Evolutionary conservation across 2,888 invertebrate species (phyloP).

Genomic region (Tuta absoluta): DNA sequence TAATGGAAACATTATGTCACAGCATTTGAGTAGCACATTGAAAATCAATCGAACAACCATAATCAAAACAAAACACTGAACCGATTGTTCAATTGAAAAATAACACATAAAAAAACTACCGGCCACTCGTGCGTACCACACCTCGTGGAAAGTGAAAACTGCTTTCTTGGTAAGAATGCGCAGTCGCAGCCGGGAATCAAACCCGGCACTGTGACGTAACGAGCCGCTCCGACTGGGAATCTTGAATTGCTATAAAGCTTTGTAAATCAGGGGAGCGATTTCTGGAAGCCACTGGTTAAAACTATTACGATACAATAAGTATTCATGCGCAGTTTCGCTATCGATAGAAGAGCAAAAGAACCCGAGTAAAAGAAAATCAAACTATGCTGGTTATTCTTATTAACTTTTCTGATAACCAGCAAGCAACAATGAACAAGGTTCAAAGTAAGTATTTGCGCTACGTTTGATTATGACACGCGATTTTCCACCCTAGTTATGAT

Average conservation of each 20-base stretch:
- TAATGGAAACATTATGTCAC: neutral
- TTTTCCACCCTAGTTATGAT: no score
- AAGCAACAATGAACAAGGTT: no score
- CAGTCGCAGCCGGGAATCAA: conserved; percentile 53
- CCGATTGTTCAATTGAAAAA: conserved; percentile 7
- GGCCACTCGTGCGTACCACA: conserved; percentile 57
- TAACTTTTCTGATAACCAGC: no score
- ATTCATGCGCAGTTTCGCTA: no score
- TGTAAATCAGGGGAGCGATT: neutral
- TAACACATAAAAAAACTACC: conserved; percentile 24
- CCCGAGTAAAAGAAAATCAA: no score
- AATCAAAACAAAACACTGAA: neutral
- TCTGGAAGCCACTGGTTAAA: no score
- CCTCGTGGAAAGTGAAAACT: conserved; percentile 59
- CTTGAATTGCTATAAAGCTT: conserved; percentile 16
- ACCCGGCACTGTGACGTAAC: conserved; percentile 36
- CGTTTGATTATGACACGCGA: no score
- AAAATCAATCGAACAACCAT: conserved; percentile 9
- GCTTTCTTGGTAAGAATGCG: conserved; percentile 68
- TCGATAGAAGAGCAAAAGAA: no score
- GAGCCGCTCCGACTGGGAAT: conserved; percentile 15
- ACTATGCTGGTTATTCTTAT: no score
- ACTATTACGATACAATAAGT: no score
- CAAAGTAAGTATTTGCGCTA: no score
- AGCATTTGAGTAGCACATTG: neutral